Evolutionary conservation across 2,888 invertebrate genomes (phyloP).

Genomic region (Drosophila mayaguana): DNA sequence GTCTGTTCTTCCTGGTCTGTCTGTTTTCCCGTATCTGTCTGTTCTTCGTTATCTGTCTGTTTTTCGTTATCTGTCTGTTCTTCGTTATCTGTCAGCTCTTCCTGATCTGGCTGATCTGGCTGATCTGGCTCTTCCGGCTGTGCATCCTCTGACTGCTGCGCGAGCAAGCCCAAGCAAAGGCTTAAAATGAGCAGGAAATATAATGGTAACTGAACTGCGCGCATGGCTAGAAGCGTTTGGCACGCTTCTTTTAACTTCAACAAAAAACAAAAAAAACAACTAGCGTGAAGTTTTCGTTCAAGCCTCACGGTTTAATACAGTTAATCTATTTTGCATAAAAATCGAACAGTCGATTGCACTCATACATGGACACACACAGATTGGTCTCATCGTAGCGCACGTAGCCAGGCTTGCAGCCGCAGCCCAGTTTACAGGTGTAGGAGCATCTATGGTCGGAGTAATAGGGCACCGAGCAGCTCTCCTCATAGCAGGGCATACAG

Average conservation of each 20-base stretch:
- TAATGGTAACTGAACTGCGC: neutral
- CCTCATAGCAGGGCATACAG: slow-evolving; percentile 47
- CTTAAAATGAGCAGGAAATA: slow-evolving; percentile 23
- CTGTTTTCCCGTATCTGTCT: too few relatives aligned
- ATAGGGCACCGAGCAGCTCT: slow-evolving; percentile 38
- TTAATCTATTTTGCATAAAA: neutral
- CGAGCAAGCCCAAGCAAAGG: neutral
- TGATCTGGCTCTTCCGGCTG: too few relatives aligned
- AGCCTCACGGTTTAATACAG: neutral
- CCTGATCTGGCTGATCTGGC: too few relatives aligned
- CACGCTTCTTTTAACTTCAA: neutral
- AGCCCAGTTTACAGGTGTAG: slow-evolving; percentile 42
- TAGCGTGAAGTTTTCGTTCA: neutral
- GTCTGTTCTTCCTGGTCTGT: rapidly evolving
- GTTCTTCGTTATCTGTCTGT: too few relatives aligned
- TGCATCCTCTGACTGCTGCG: neutral
- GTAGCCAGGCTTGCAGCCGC: slow-evolving; percentile 49
- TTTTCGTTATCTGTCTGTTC: too few relatives aligned
- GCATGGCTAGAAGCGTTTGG: slow-evolving; percentile 14
- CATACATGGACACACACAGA: slow-evolving; percentile 37
- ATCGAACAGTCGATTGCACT: slow-evolving; percentile 7
- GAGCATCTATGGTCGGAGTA: rapidly evolving
- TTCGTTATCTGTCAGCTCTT: too few relatives aligned
- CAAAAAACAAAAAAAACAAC: neutral
- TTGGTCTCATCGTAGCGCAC: slow-evolving; percentile 39